phyloP scores from a whole-genome alignment of 2,888 invertebrate species.

The Nasonovia ribisnigri region DNA sequence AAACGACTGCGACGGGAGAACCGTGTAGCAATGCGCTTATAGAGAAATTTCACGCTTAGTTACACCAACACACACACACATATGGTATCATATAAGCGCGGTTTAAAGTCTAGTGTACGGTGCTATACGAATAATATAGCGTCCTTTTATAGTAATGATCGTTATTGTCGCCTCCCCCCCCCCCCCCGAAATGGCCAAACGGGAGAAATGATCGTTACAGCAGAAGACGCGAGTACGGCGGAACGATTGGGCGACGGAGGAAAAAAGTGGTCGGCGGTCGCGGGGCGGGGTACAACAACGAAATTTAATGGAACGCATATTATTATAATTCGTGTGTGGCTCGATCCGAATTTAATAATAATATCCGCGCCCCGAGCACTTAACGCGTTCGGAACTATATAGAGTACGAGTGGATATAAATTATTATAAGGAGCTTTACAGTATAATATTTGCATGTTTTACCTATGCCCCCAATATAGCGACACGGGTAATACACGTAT shows the following conservation, averaged over 20 bases:
- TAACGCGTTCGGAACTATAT: not conserved
- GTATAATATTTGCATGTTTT: not conserved
- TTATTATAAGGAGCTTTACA: no score
- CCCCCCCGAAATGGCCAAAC: not conserved
- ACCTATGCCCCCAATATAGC: not conserved
- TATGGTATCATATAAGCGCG: not conserved
- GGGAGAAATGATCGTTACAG: not conserved
- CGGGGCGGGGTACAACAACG: not conserved
- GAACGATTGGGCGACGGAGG: not conserved
- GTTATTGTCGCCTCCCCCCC: not conserved
- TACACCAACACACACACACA: not conserved
- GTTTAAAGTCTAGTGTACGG: not conserved
- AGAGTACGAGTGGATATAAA: not conserved
- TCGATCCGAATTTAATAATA: not conserved
- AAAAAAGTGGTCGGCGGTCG: not conserved
- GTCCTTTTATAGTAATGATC: not conserved
- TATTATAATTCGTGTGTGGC: not conserved
- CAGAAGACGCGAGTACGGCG: not conserved
- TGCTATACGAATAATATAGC: not conserved
- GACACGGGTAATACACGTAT: not conserved
- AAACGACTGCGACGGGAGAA: constrained; percentile 28
- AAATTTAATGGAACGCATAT: not conserved
- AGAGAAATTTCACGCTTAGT: constrained; percentile 54
- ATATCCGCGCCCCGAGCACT: not conserved
- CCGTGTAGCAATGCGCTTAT: constrained; percentile 1